Evolutionary conservation across 2,888 invertebrate species (phyloP), one percentile per base, ranked within the genome.

Genomic region (Helleia helle): DNA sequence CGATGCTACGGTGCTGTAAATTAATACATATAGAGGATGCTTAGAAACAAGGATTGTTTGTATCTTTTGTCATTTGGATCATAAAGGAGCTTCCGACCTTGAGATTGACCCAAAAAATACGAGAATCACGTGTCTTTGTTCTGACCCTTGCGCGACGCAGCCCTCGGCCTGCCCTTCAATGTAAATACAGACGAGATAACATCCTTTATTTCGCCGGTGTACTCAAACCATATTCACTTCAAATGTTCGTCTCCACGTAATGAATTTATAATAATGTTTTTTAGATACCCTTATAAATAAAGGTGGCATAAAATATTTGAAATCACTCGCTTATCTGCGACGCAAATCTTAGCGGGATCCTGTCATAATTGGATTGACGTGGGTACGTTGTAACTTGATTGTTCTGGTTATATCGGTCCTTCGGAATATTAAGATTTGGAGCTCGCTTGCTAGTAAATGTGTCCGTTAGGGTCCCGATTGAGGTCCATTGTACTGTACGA

Each of bases 361-460:
- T 63, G 64, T 68, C 70, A 65, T 64, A 66, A 63, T 67, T 62
- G 54, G 48, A 59, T 54, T 70, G 72, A 76, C 68, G 62, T 70
- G 73, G 75, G 74, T 71, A 52, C 48, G 42, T 55, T 48, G 49
- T 49, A 44, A 48, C 46, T 54, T 58, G 56, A 69, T 69, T 71
- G 66, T 71, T 64, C 62, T 55, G 58, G 65, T 64, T 63, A 59
- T 58, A 65, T 61, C 58, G 59, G 52, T 59, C 59, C 62, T 57
- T 55, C 55, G 62, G 59, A 57, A 55, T 58, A 60, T 66, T 55
- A 51, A 46, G 45, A 59, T 59, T 59, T 62, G 66, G 67, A 57
- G 60, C 54, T 49, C 40, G 62, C 62, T 68, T 59, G 68, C 67
- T 64, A 71, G 59, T 57, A 41, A 43, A 47, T 38, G 46, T 43